Evolutionary conservation across 1,140 invertebrate genomes (phyloP), one percentile per base, ranked within the genome.

Genomic region (Archegozetes longisetosus): DNA sequence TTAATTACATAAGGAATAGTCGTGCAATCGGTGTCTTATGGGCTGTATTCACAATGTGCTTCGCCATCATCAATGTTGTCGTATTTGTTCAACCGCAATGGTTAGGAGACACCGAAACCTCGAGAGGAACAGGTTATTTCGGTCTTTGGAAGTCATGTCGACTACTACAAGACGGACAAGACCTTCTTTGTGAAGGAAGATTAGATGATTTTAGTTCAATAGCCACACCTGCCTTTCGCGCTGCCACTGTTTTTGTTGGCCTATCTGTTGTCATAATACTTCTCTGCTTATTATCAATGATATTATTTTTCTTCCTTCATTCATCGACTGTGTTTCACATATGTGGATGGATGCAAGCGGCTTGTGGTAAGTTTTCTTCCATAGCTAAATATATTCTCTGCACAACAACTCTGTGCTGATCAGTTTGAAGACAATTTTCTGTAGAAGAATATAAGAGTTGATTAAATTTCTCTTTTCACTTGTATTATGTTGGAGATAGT

Each of bases 21-120:
- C 89, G 92, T 58, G 91, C 92, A 46, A 91, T 97, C 57, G 91
- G 88, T 47, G 89, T 97, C 20, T 76, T 96, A 50, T 97, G 94
- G 94, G 91, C 84, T 23, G 87, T 96, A 65, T 95, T 97, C 71
- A 74, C 88, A 55, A 86, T 95, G 68, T 96, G 92, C 74, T 96
- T 91, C 72, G 87, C 88, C 53, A 95, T 98, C 66, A 93, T 97
- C 67, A 84, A 84, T 58, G 82, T 92, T 59, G 89, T 97, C 20
- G 85, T 90, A 0, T 94, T 97, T 71, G 82, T 95, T 20, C 93
- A 93, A 56, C 91, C 92, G 6, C 91, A 97, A 74, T 98, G 93
- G 78, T 86, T 85, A 82, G 68, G 92, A 78, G 79, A 80, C 68
- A 72, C 79, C 0, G 68, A 83, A 56, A 81, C 86, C 52, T 84